Base-by-base conservation (phyloP, 2,888 invertebrate species). In the Agrotis clavis region DNA sequence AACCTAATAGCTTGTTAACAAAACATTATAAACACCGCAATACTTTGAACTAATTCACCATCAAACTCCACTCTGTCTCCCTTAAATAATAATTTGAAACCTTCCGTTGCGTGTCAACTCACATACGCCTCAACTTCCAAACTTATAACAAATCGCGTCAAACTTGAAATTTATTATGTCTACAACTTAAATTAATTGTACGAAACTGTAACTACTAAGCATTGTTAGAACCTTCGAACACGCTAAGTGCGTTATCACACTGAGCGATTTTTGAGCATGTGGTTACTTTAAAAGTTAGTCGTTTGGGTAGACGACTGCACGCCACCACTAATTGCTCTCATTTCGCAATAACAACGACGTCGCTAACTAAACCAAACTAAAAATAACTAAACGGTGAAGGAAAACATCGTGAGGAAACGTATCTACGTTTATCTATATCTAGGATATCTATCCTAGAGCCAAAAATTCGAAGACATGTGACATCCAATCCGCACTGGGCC, bases 151-250 rank as follows among this genome's bases (percentile, higher is more conserved):
- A 68, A 81, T 77, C 72, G n/a, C 35, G 16, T 59, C 54, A 71
- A 74, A 71, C 51, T 80, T 76, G 25, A 47, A 71, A 71, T 63
- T 56, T 60, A 74, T 74, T 60, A 35, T 67, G 53, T 57, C 48
- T 54, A 62, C 41, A 76, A 81, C 72, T 81, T 56, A 77, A 68
- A 76, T 77, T 53, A 77, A 81, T 56, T 77, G 35, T 45, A 66
- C 57, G 59, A 66, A 77, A 59, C 65, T 60, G 48, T 70, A 66
- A 57, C 53, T 73, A 67, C 25, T 73, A 53, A 63, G 53, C 56
- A 64, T 67, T 81, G 53, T 70, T 56, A 50, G 50, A 65, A 54
- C 47, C n/a, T 62, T 61, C n/a, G 60, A 77, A 54, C 51, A 57
- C 21, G 48, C 41, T 62, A 74, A 72, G 41, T 19, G 66, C 11